A percentile compares a stretch with the other conserved stretches of the same genome.
These are phyloP conservation scores for Actinostola sp. DNA, from an alignment of 92 coral and sea anemone genomes.

Conservation along the genomic window DNA sequence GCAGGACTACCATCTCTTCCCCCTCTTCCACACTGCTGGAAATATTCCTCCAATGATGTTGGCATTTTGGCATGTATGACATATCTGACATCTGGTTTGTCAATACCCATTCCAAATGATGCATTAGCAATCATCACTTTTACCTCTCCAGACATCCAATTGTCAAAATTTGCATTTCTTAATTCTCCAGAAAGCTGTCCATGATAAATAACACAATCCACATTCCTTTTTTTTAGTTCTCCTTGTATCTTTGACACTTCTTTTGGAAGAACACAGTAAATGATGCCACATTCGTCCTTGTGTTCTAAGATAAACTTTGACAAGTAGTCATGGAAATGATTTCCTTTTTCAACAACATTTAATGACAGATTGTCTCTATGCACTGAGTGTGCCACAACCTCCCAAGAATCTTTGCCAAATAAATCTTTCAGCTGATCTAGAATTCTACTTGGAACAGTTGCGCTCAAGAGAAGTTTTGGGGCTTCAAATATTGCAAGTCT, in stretches of 20 bases:
- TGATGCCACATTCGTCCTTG: constrained; percentile 8
- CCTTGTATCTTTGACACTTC: neutral
- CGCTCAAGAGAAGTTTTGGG: constrained; percentile 15
- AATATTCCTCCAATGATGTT: constrained; percentile 21
- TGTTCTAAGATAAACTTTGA: neutral
- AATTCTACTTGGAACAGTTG: constrained; percentile 4
- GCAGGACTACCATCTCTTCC: constrained; percentile 27
- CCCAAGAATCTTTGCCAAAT: constrained; percentile 12
- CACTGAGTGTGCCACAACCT: constrained; percentile 33
- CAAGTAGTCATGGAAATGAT: constrained; percentile 26
- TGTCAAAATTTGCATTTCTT: constrained; percentile 5
- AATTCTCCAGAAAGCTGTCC: constrained; percentile 16
- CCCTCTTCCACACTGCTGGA: constrained; percentile 28
- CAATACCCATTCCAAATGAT: constrained; percentile 36
- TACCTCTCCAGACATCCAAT: constrained; percentile 9
- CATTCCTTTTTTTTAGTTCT: neutral
- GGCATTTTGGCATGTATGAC: constrained; percentile 19
- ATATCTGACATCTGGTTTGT: constrained; percentile 10
- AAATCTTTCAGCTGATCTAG: neutral
- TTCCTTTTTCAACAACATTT: constrained; percentile 15
- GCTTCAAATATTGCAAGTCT: neutral
- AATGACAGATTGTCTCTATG: constrained; percentile 16
- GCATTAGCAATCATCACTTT: constrained; percentile 19
- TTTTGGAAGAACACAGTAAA: neutral
- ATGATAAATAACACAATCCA: constrained; percentile 7